Evolutionary conservation across 2,888 invertebrate species (phyloP).

Genomic region (Leptogaster cylindrica): DNA sequence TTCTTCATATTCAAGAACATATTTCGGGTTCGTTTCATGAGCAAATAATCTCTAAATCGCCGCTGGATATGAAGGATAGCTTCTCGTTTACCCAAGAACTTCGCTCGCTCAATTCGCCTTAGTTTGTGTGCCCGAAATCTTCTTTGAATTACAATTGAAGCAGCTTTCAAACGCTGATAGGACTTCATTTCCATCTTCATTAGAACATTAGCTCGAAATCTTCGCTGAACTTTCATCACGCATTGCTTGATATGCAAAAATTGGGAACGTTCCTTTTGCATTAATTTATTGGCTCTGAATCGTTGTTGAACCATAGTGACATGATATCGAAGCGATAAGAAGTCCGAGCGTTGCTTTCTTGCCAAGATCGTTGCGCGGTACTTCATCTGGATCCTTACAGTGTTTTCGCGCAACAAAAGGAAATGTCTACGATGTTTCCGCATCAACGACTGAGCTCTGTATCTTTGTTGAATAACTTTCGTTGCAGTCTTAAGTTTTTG

Average conservation of each 20-base stretch:
- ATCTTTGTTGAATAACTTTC: slow-evolving; percentile 57
- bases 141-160: slow-evolving; percentile 51
- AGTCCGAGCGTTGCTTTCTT: slow-evolving; percentile 53
- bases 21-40: slow-evolving; percentile 34
- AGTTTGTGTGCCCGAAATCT: slow-evolving; percentile 58
- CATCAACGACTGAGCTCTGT: slow-evolving; percentile 52
- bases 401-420: slow-evolving; percentile 50
- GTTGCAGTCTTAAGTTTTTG: slow-evolving; percentile 47
- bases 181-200: slow-evolving; percentile 50
- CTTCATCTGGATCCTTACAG: slow-evolving; percentile 54
- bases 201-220: slow-evolving; percentile 53
- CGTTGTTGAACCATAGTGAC: slow-evolving; percentile 54
- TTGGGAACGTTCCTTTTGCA: slow-evolving; percentile 51
- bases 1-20: slow-evolving; percentile 38
- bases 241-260: slow-evolving; percentile 50
- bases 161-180: slow-evolving; percentile 49
- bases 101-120: slow-evolving; percentile 54
- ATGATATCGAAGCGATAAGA: slow-evolving; percentile 50
- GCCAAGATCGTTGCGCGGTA: slow-evolving; percentile 56
- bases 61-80: slow-evolving; percentile 50
- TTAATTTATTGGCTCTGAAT: slow-evolving; percentile 53
- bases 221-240: slow-evolving; percentile 55
- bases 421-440: slow-evolving; percentile 51
- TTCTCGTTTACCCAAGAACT: slow-evolving; percentile 37
- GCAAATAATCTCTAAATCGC: slow-evolving; percentile 35